phyloP scores from a whole-genome alignment of 2,797 vertebrate species.

The Brachyalestes nurse region DNA sequence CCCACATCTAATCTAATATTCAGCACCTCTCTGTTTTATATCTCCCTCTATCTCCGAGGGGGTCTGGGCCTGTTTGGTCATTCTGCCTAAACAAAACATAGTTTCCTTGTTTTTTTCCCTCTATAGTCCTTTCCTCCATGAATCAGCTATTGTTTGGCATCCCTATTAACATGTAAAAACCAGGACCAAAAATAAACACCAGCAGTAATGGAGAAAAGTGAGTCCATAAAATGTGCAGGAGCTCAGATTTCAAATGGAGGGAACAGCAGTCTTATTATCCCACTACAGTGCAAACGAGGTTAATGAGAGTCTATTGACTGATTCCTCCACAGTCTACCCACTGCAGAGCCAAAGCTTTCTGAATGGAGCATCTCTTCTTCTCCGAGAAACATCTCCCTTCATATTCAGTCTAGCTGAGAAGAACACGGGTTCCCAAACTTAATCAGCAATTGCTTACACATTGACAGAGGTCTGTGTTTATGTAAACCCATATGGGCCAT shows the following conservation, averaged over 20 bases:
- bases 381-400: conserved; percentile 23
- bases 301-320: conserved; percentile 68
- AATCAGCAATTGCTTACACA: neutral
- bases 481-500: conserved; percentile 6
- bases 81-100: neutral
- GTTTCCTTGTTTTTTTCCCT: conserved; percentile 5
- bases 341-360: conserved; percentile 15
- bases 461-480: neutral
- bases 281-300: conserved; percentile 59
- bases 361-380: conserved; percentile 33
- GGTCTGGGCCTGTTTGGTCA: neutral
- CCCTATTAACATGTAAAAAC: conserved; percentile 44
- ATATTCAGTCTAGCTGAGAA: neutral
- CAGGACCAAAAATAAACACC: conserved; percentile 46
- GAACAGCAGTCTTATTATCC: conserved; percentile 64
- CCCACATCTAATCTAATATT: neutral
- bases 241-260: conserved; percentile 55
- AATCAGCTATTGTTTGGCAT: conserved; percentile 52
- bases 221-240: conserved; percentile 44
- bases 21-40: neutral
- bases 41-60: neutral
- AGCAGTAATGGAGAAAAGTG: conserved; percentile 47
- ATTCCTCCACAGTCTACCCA: conserved; percentile 54
- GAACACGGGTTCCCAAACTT: conserved; percentile 9
- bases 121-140: conserved; percentile 19